These are phyloP conservation scores for Syritta pipiens DNA, from an alignment of 2,888 invertebrate species.

Conservation along the genomic window DNA sequence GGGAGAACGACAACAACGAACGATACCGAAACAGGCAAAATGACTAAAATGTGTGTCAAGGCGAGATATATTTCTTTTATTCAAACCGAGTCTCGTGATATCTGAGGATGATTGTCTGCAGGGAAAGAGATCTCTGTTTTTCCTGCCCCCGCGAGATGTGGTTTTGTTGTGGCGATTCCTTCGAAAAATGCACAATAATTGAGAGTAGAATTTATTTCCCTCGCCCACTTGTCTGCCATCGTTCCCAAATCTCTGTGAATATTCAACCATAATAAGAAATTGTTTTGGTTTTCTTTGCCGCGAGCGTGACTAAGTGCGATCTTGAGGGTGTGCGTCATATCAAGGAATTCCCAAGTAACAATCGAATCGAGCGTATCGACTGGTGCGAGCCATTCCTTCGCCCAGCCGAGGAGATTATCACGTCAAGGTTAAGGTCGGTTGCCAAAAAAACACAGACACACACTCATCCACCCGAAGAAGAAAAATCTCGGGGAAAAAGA, in stretches of 20 bases:
- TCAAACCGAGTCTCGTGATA: slow-evolving; percentile 24
- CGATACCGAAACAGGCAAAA: background rate
- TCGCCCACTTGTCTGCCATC: background rate
- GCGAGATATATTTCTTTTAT: slow-evolving; percentile 51
- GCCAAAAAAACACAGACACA: slow-evolving; percentile 4
- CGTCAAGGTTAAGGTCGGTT: slow-evolving; percentile 47
- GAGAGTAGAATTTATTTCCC: slow-evolving; percentile 18
- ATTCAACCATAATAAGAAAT: slow-evolving; percentile 37
- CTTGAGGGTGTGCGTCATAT: slow-evolving; percentile 45
- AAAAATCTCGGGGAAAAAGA: background rate
- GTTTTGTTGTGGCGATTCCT: slow-evolving; percentile 45
- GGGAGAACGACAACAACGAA: no score
- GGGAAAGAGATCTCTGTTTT: no score
- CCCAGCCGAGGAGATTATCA: no score
- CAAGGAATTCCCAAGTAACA: slow-evolving; percentile 4
- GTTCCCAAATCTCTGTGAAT: background rate
- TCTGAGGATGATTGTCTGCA: no score
- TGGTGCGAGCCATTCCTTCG: no score
- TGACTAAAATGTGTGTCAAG: slow-evolving; percentile 57
- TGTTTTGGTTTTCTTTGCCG: no score
- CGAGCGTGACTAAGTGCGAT: slow-evolving; percentile 51
- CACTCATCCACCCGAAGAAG: background rate
- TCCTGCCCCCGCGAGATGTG: no score
- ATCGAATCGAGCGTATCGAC: slow-evolving; percentile 28
- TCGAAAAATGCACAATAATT: slow-evolving; percentile 42